phyloP scores from a whole-genome alignment of 2,888 invertebrate genomes.

The Leptogaster cylindrica region DNA sequence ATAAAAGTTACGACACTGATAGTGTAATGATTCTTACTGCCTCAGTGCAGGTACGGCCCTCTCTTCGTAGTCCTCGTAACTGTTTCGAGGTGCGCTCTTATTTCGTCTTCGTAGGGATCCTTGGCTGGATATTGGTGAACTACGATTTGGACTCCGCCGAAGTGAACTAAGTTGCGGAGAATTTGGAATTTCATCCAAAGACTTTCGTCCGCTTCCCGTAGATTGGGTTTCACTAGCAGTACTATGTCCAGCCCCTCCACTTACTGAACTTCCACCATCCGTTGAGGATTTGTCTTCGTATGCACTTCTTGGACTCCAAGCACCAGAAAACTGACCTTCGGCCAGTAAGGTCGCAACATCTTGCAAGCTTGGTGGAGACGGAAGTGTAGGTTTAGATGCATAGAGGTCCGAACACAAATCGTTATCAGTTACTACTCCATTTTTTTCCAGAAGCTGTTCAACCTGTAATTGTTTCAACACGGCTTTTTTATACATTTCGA shows the following conservation, averaged over 20 bases:
- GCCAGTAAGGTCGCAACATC: constrained; percentile 60
- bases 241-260: constrained; percentile 44
- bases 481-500: constrained; percentile 80
- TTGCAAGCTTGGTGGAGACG: constrained; percentile 60
- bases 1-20: constrained; percentile 17
- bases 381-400: constrained; percentile 58
- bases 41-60: constrained; percentile 81
- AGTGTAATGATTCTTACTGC: constrained; percentile 68
- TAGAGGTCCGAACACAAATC: constrained; percentile 59
- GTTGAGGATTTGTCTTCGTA: constrained; percentile 57
- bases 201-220: constrained; percentile 52
- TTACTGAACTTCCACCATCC: constrained; percentile 52
- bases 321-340: constrained; percentile 54
- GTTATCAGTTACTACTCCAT: constrained; percentile 64
- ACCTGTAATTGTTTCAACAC: constrained; percentile 78
- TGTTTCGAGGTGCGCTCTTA: constrained; percentile 72
- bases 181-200: constrained; percentile 58
- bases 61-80: constrained; percentile 88
- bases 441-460: constrained; percentile 77
- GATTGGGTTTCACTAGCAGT: constrained; percentile 36
- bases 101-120: constrained; percentile 70
- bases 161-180: constrained; percentile 56
- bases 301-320: constrained; percentile 54
- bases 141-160: constrained; percentile 58
- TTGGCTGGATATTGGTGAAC: constrained; percentile 66